Evolutionary conservation across 2,797 vertebrate genomes (phyloP), one percentile per base, ranked within the genome.

Genomic region (Brachyrhaphis roseni): DNA sequence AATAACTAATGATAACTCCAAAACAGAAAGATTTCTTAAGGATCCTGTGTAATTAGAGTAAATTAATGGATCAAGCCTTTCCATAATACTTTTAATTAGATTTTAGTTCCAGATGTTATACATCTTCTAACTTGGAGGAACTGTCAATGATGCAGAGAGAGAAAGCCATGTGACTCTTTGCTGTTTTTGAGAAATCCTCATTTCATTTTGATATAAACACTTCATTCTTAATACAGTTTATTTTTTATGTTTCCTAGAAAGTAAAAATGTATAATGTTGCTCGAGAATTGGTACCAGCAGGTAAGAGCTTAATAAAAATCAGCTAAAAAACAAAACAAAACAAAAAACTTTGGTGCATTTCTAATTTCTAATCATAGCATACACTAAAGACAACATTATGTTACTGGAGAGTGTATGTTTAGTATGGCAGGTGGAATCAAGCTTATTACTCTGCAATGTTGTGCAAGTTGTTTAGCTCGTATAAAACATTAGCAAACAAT

Each of bases 381-480:
- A 28, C 31, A 74, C 28, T 39, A 62, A 49, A 36, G 23, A 18
- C 36, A n/a, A 36, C 7, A 45, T 45, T 45, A 49, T 43, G 2
- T 41, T 26, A 53, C 15, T 39, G n/a, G 20, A 62, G 3, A 74
- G 18, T 18, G 13, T 31, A 7, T 31, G 66, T 70, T 46, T 2
- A 72, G 26, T 28, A 46, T 13, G 16, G 43, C 74, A 64, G 20
- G 2, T 59, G 39, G 23, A 45, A n/a, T 46, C 45, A 46, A 5
- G 31, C 74, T 47, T 41, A 45, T 11, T 51, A 39, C 72, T 66
- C 23, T 23, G 16, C 12, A 15, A 31, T 81, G 77, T 78, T 84
- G 1, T 53, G 26, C 51, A 7, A 53, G 51, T 53, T 53, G 59
- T 75, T 78, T 75, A 77, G 16, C 39, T 76, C 76, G 15, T 75